phyloP scores from a whole-genome alignment of 1,140 invertebrate genomes.

The Pseudomyrmex pallidus region DNA sequence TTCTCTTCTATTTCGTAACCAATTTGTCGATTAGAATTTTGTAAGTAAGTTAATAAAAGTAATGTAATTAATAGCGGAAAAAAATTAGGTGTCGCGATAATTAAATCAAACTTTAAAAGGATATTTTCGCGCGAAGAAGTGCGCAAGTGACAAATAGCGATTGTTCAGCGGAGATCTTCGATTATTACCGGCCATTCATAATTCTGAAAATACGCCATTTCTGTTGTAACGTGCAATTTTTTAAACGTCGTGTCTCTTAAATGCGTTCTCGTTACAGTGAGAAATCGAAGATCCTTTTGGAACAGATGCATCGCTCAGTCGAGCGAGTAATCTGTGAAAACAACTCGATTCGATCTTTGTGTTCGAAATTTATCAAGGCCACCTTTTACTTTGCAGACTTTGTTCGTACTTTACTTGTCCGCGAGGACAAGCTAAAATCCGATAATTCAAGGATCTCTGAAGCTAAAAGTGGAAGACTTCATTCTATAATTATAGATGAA shows the following conservation, averaged over 20 bases:
- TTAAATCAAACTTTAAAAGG: neutral
- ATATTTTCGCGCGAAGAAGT: neutral
- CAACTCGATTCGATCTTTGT: neutral
- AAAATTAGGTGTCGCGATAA: conserved; percentile 26
- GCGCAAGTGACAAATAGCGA: conserved; percentile 14
- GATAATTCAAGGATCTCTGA: conserved; percentile 37
- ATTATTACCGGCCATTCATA: conserved; percentile 25
- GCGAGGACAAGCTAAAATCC: conserved; percentile 14
- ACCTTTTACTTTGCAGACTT: conserved; percentile 35
- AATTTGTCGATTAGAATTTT: conserved; percentile 2
- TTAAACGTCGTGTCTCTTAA: conserved; percentile 19
- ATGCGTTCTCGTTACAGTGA: neutral
- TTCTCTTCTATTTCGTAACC: neutral
- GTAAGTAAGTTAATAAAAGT: too few species aligned
- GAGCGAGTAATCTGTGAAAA: conserved; percentile 7
- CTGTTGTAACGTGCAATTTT: conserved; percentile 36
- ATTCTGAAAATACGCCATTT: neutral
- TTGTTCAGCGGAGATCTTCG: conserved; percentile 40
- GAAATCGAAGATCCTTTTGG: neutral
- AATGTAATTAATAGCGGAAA: neutral
- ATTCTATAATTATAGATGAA: neutral
- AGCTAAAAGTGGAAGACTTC: neutral
- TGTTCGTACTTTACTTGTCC: conserved; percentile 19
- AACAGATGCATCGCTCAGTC: neutral
- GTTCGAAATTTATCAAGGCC: conserved; percentile 51